Evolutionary conservation across 1,140 invertebrate genomes (phyloP).

Genomic region (Leptinotarsa texana): DNA sequence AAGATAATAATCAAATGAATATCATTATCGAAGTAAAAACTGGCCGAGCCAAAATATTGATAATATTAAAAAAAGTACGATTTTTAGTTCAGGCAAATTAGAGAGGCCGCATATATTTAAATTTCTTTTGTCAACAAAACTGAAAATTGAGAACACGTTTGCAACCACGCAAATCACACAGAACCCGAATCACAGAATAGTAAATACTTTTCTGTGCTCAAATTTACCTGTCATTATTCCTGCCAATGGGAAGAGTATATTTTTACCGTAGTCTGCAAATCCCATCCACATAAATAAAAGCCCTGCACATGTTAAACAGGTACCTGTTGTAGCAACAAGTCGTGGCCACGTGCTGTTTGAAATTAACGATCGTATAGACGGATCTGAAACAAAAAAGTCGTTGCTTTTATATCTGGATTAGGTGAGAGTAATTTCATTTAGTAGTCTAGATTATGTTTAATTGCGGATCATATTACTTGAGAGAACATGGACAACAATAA

Average conservation of each 20-base stretch:
- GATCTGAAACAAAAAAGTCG: constrained; percentile 37
- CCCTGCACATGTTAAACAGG: constrained; percentile 50
- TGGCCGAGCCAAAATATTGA: neutral
- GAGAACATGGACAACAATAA: too few relatives aligned
- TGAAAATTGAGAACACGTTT: too few relatives aligned
- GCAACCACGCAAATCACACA: neutral
- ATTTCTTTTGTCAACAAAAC: too few relatives aligned
- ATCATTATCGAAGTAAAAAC: too few relatives aligned
- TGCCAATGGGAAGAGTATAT: constrained; percentile 37
- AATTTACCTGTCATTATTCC: constrained; percentile 46
- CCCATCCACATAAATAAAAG: constrained; percentile 53
- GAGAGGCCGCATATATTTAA: too few relatives aligned
- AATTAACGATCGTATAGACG: constrained; percentile 40
- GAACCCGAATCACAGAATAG: neutral
- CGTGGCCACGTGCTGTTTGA: constrained; percentile 49
- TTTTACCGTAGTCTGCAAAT: constrained; percentile 33
- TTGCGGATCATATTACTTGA: too few relatives aligned
- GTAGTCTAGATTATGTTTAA: too few relatives aligned
- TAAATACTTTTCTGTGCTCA: neutral
- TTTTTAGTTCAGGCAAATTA: neutral
- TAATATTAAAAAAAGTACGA: constrained; percentile 12
- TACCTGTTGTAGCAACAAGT: constrained; percentile 46
- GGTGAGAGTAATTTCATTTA: too few relatives aligned
- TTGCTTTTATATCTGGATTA: too few relatives aligned
- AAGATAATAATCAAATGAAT: too few relatives aligned